Percentiles rank a stretch among this genome's conserved stretches.
Evolutionary conservation across 2,888 invertebrate species (phyloP).

Genomic region (Melinaea marsaeus): DNA sequence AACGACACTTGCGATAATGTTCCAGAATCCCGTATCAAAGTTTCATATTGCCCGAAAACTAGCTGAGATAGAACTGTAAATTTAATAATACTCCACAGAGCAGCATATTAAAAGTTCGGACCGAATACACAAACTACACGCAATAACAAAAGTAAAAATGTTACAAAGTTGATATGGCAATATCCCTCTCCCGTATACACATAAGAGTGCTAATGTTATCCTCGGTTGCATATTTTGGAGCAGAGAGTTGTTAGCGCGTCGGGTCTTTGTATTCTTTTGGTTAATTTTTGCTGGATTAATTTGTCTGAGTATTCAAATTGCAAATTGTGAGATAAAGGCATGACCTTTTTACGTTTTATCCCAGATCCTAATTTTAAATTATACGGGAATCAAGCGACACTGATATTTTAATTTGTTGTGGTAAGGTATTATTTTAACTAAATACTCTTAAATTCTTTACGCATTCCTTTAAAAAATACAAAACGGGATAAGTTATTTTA

Average conservation of each 20-base stretch:
- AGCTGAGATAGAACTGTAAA: constrained; percentile 28
- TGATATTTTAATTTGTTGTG: constrained; percentile 20
- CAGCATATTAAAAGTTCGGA: constrained; percentile 30
- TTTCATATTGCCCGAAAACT: constrained; percentile 19
- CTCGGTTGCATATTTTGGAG: constrained; percentile 60
- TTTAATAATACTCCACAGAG: constrained; percentile 26
- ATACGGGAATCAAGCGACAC: constrained; percentile 14
- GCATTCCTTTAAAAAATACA: not conserved
- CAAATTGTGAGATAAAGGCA: constrained; percentile 70
- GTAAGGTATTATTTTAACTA: constrained; percentile 2
- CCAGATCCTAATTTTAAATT: constrained; percentile 37
- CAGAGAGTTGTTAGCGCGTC: constrained; percentile 51
- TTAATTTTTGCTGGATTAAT: constrained; percentile 70
- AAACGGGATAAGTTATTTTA: not conserved
- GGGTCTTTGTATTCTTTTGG: constrained; percentile 62
- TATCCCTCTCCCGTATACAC: constrained; percentile 32
- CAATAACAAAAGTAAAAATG: constrained; percentile 37
- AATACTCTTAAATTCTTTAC: not conserved
- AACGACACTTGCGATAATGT: constrained; percentile 37
- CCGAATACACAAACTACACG: constrained; percentile 26
- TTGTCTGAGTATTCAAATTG: constrained; percentile 75
- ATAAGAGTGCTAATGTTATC: constrained; percentile 45
- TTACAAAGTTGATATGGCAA: constrained; percentile 41
- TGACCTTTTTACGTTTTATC: constrained; percentile 56
- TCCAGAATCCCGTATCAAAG: constrained; percentile 27